Evolutionary conservation across 2,797 vertebrate genomes (phyloP).

Genomic region (Falco berigora): DNA sequence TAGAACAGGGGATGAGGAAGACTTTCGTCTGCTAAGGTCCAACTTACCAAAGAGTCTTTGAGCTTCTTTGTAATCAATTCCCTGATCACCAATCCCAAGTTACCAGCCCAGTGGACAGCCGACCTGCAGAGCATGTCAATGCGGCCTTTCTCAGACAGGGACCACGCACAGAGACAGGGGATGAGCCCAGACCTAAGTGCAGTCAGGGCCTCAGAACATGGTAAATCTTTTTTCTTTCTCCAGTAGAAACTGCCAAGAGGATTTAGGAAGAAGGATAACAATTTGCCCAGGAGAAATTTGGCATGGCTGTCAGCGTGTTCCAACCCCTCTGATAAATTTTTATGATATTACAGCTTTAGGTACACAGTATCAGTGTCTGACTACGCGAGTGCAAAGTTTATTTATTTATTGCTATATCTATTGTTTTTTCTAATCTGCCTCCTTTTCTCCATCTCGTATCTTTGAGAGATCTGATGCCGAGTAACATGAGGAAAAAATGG

Average conservation of each 20-base stretch:
- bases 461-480: not conserved
- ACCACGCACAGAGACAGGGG: not conserved
- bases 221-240: not conserved
- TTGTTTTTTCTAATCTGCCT: not conserved
- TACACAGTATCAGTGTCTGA: not conserved
- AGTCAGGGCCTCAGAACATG: not conserved
- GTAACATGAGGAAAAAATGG: not conserved
- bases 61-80: not conserved
- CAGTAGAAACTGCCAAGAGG: not conserved
- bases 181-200: not conserved
- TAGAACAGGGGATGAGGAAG: not conserved
- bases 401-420: not conserved
- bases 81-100: not conserved
- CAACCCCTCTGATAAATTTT: slow-evolving; percentile 14
- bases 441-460: not conserved
- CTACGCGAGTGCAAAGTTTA: not conserved
- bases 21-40: not conserved
- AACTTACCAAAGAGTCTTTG: not conserved
- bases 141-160: not conserved
- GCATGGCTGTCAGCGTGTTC: not conserved
- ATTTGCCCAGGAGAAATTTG: slow-evolving; percentile 24
- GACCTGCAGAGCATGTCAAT: not conserved
- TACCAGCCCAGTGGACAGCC: not conserved
- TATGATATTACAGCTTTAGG: not conserved
- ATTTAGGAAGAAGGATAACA: not conserved